Percentiles rank a stretch among this genome's conserved stretches.
Conservation (phyloP, 2,113 vertebrate genomes). For the Lipophrys pholis region DNA sequence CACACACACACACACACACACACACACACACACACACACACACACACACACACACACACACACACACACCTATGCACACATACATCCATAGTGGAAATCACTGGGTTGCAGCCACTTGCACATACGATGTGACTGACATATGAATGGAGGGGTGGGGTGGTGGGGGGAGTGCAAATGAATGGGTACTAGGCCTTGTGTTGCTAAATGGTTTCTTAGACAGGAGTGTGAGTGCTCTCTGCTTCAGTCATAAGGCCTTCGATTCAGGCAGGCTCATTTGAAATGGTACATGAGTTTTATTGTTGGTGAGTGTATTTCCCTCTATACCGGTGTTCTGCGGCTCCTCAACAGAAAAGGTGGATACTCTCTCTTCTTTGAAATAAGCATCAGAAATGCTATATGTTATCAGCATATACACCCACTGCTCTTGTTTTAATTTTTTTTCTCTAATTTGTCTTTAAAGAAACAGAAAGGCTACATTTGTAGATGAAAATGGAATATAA, state of each 20-base stretch:
- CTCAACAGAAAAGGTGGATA: neutral
- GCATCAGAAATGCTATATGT: neutral
- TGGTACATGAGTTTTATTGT: slow-evolving; percentile 18
- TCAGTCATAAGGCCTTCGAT: slow-evolving; percentile 46
- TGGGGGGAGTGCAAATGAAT: slow-evolving; percentile 42
- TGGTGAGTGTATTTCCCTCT: neutral
- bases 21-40: slow-evolving; percentile 22
- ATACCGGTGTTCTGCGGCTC: slow-evolving; percentile 5
- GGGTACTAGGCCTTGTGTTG: slow-evolving; percentile 35
- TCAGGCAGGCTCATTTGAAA: slow-evolving; percentile 44
- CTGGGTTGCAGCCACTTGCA: slow-evolving; percentile 31
- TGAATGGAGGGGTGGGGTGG: slow-evolving; percentile 45
- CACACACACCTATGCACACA: neutral
- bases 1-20: slow-evolving; percentile 6
- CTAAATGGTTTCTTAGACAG: slow-evolving; percentile 64
- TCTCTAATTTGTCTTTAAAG: neutral
- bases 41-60: neutral
- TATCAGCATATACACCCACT: neutral
- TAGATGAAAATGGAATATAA: no score
- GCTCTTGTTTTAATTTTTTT: neutral
- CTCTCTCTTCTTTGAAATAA: neutral
- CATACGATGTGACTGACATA: slow-evolving; percentile 58
- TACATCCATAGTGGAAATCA: slow-evolving; percentile 16
- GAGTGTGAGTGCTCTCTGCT: slow-evolving; percentile 60
- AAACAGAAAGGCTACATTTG: no score